These are phyloP conservation scores for Netelia virgata DNA, from an alignment of 2,888 invertebrate genomes.

Conservation along the genomic window DNA sequence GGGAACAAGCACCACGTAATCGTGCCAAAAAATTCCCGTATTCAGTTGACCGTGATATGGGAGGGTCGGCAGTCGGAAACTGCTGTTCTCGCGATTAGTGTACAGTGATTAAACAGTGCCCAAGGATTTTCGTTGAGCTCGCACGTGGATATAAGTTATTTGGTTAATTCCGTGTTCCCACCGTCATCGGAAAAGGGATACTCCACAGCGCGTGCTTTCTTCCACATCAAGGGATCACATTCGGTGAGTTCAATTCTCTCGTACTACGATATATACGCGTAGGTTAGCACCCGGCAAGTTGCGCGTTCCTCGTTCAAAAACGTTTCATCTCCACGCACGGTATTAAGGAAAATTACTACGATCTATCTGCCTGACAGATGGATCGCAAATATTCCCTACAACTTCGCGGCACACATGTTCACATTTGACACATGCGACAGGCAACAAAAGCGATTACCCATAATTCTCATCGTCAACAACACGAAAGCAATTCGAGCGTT, in stretches of 20 bases:
- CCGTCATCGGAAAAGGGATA: constrained; percentile 46
- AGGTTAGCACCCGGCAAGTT: constrained; percentile 4
- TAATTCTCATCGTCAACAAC: constrained; percentile 26
- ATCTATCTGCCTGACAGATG: constrained; percentile 46
- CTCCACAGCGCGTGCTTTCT: constrained; percentile 48
- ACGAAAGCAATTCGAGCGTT: constrained; percentile 10
- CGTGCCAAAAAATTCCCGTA: constrained; percentile 38
- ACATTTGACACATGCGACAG: constrained; percentile 24
- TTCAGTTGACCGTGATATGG: constrained; percentile 52
- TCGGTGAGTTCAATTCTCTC: constrained; percentile 36
- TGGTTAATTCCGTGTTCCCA: constrained; percentile 26
- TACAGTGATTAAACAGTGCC: constrained; percentile 44
- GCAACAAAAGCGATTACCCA: constrained; percentile 5
- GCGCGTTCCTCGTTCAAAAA: background rate
- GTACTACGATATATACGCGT: background rate
- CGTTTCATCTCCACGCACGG: background rate
- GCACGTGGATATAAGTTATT: constrained; percentile 55
- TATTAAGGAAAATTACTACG: constrained; percentile 27
- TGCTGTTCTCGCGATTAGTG: constrained; percentile 22
- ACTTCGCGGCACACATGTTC: constrained; percentile 3
- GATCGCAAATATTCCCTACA: constrained; percentile 18
- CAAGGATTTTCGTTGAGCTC: constrained; percentile 44
- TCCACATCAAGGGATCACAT: constrained; percentile 31
- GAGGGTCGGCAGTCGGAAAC: constrained; percentile 45
- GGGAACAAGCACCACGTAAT: constrained; percentile 68